These are phyloP conservation scores for Ceratina calcarata DNA, from an alignment of 1,140 invertebrate species.

Conservation along the genomic window DNA sequence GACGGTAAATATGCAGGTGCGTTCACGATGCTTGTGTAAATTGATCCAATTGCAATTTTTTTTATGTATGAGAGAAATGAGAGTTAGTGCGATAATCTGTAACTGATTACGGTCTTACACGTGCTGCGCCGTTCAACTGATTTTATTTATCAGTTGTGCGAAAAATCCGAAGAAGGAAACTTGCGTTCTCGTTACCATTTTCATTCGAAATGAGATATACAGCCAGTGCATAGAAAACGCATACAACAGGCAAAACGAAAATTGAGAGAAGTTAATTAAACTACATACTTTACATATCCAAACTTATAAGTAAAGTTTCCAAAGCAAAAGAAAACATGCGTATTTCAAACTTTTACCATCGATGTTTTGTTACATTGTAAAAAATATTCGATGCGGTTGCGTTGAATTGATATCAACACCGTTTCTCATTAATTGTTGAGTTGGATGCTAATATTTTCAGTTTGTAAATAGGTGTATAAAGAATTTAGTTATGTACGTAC, in stretches of 20 bases:
- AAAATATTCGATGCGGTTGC: not conserved
- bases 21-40: not conserved
- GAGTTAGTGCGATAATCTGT: constrained; percentile 1
- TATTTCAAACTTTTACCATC: too few relatives aligned
- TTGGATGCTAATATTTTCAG: not conserved
- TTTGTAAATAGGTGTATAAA: constrained; percentile 2
- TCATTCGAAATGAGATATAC: not conserved
- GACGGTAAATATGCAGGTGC: not conserved
- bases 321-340: too few relatives aligned
- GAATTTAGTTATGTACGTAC: not conserved
- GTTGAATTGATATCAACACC: not conserved
- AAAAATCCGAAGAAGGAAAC: not conserved
- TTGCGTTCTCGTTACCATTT: not conserved
- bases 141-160: not conserved
- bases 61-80: not conserved
- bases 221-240: not conserved
- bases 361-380: too few relatives aligned
- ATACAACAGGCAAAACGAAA: not conserved
- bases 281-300: too few relatives aligned
- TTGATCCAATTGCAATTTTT: not conserved
- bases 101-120: not conserved
- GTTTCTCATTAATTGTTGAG: not conserved
- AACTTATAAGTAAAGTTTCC: too few relatives aligned
- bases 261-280: not conserved
- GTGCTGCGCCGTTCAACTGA: not conserved